Conservation (phyloP, 92 coral and sea anemone genomes). For the Porites rus region DNA sequence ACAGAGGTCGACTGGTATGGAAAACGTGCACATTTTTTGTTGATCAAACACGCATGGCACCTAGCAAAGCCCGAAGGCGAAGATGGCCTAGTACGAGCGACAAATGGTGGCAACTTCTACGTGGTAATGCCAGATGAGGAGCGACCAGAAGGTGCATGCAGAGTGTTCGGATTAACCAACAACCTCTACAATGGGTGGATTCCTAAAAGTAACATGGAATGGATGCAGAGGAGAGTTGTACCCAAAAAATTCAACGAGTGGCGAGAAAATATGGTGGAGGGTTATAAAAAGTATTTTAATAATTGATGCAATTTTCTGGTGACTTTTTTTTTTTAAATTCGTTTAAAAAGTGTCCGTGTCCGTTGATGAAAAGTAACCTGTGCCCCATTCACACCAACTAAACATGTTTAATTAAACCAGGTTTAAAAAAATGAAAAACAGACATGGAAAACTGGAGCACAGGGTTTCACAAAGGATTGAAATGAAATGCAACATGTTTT, state of each 20-base stretch:
- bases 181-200: constrained; percentile 48
- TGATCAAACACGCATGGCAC: constrained; percentile 15
- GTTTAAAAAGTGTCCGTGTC: no score
- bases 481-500: no score
- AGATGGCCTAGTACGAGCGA: constrained; percentile 16
- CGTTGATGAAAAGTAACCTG: no score
- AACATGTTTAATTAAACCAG: no score
- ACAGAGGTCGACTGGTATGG: constrained; percentile 39
- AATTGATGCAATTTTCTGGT: no score
- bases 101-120: constrained; percentile 26
- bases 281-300: background rate
- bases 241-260: constrained; percentile 14
- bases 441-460: no score
- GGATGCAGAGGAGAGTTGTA: constrained; percentile 14
- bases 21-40: constrained; percentile 13
- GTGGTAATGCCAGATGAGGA: constrained; percentile 34
- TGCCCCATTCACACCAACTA: no score
- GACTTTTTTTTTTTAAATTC: no score
- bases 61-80: constrained; percentile 30
- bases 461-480: no score
- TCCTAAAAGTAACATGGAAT: constrained; percentile 24
- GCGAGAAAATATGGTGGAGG: constrained; percentile 22
- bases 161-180: constrained; percentile 38
- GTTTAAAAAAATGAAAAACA: no score
- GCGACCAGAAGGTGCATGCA: constrained; percentile 29